A percentile compares a stretch with the other conserved stretches of the same genome.
These are phyloP conservation scores for Schizaphis graminum DNA, from an alignment of 2,888 invertebrate genomes.

Conservation along the genomic window DNA sequence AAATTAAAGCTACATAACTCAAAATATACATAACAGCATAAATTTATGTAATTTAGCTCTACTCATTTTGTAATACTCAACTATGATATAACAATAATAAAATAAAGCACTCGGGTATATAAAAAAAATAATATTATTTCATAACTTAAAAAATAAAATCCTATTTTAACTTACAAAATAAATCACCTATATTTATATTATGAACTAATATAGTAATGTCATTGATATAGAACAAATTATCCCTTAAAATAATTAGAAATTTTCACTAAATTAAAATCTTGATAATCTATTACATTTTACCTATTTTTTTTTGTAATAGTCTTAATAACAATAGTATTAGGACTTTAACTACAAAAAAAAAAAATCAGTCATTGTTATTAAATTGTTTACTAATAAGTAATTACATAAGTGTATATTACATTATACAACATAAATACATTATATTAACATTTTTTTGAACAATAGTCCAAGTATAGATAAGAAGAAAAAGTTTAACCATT, in stretches of 20 bases:
- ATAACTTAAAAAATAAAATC: neutral
- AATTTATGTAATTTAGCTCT: neutral
- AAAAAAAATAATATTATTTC: slow-evolving; percentile 15
- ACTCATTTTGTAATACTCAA: slow-evolving; percentile 42
- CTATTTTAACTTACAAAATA: slow-evolving; percentile 26
- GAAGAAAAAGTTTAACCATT: slow-evolving; percentile 10
- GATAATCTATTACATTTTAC: neutral
- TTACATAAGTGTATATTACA: neutral
- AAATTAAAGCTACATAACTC: slow-evolving; percentile 26
- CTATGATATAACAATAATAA: slow-evolving; percentile 29
- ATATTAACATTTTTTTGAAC: slow-evolving; percentile 4
- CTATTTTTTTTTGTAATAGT: neutral
- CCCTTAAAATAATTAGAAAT: neutral
- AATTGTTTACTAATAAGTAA: slow-evolving; percentile 34
- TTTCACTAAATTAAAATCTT: neutral
- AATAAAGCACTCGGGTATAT: neutral
- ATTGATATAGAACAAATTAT: neutral
- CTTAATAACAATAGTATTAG: slow-evolving; percentile 23
- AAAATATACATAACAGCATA: slow-evolving; percentile 9
- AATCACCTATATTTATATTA: neutral
- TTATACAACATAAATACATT: slow-evolving; percentile 40
- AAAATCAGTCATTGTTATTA: slow-evolving; percentile 51
- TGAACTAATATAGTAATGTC: neutral
- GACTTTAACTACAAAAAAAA: slow-evolving; percentile 36
- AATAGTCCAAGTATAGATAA: neutral